These are phyloP conservation scores for Phodopus roborovskii DNA, from an alignment of 2,113 vertebrate species.

Conservation along the genomic window DNA sequence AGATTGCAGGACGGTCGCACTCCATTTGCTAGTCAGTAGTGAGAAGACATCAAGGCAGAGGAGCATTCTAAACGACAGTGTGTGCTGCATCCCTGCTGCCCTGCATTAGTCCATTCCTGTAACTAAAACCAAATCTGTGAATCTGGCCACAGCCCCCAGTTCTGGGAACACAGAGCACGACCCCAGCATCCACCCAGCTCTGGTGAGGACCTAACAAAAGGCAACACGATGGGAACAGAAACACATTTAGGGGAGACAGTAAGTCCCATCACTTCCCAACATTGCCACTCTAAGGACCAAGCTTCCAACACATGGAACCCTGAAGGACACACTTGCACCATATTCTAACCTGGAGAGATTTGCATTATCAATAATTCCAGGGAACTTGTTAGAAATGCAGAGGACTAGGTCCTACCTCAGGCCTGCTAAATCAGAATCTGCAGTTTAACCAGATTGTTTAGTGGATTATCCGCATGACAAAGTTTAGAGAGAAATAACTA, in stretches of 20 bases:
- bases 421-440: neutral
- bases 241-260: neutral
- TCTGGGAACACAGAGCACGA: neutral
- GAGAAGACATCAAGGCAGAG: neutral
- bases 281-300: neutral
- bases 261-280: neutral
- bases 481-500: neutral
- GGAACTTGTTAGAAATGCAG: neutral
- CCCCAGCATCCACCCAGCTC: neutral
- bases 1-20: no score
- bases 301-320: neutral
- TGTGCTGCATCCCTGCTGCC: fast-evolving
- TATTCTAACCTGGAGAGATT: neutral
- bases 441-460: neutral
- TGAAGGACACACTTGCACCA: neutral
- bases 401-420: neutral
- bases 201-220: neutral
- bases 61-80: fast-evolving
- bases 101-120: neutral
- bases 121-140: neutral
- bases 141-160: no score
- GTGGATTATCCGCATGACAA: neutral
- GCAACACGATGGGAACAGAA: neutral
- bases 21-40: neutral
- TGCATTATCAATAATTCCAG: neutral